Evolutionary conservation across 2,113 vertebrate species (phyloP).

Genomic region (Tonatia bakeri): DNA sequence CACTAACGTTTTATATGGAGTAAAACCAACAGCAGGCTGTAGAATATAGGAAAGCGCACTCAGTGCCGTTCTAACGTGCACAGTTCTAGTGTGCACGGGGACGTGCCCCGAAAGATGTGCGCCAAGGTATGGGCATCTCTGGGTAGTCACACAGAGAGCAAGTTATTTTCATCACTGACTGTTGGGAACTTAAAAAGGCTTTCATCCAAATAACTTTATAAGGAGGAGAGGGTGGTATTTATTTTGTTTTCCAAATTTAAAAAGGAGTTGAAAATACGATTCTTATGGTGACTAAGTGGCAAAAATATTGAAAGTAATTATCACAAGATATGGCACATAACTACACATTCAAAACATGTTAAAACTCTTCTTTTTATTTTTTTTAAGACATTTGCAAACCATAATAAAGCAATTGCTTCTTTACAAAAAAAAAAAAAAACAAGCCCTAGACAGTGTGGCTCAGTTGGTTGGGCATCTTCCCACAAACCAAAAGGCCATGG

Average conservation of each 20-base stretch:
- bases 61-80: not conserved
- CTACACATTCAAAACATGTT: not conserved
- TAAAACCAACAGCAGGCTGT: not conserved
- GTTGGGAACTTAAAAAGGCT: not conserved
- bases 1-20: not conserved
- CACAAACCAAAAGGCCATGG: too few species aligned
- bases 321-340: not conserved
- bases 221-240: not conserved
- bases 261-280: not conserved
- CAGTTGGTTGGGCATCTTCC: not conserved
- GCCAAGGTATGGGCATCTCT: not conserved
- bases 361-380: not conserved
- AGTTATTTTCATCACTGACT: not conserved
- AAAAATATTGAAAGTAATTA: not conserved
- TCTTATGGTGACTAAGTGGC: not conserved
- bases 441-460: not conserved
- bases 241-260: slow-evolving; percentile 26
- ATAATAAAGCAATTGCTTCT: not conserved
- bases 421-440: not conserved
- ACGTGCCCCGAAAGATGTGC: not conserved
- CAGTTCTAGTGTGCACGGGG: not conserved
- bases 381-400: not conserved
- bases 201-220: not conserved
- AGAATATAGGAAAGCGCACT: not conserved
- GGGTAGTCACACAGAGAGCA: not conserved